Evolutionary conservation across 2,888 invertebrate genomes (phyloP).

Genomic region (Lacanobia oleracea): DNA sequence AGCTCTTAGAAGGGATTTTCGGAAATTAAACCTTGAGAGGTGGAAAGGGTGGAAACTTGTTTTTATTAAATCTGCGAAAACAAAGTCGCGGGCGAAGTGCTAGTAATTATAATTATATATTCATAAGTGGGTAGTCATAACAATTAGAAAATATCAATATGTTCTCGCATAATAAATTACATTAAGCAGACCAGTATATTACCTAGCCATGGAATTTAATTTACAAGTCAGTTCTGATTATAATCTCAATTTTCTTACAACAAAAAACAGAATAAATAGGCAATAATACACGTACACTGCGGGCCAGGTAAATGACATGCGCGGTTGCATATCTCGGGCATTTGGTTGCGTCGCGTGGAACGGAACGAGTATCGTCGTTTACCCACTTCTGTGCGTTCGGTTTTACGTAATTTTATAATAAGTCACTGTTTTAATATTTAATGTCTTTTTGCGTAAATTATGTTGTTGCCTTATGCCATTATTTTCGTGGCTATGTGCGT

Average conservation of each 20-base stretch:
- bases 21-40: too few relatives aligned
- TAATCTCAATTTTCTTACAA: slow-evolving; percentile 31
- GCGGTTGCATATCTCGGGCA: slow-evolving; percentile 70
- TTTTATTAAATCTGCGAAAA: too few relatives aligned
- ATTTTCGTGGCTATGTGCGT: slow-evolving; percentile 29
- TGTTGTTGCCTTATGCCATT: slow-evolving; percentile 39
- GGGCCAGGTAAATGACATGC: slow-evolving; percentile 65
- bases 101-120: neutral
- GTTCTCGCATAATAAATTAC: neutral
- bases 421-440: slow-evolving; percentile 58
- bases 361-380: slow-evolving; percentile 66
- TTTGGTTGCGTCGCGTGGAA: slow-evolving; percentile 69
- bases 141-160: slow-evolving; percentile 14
- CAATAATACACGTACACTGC: slow-evolving; percentile 40
- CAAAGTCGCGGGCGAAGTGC: too few relatives aligned
- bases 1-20: too few relatives aligned
- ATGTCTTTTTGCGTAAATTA: slow-evolving; percentile 46
- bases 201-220: slow-evolving; percentile 35
- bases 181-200: slow-evolving; percentile 13
- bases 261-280: slow-evolving; percentile 41
- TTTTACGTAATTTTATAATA: slow-evolving; percentile 69
- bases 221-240: slow-evolving; percentile 41
- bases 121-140: neutral
- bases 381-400: slow-evolving; percentile 60
- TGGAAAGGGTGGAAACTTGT: too few relatives aligned